These are phyloP conservation scores for Limenitis arthemis DNA, from an alignment of 2,888 invertebrate genomes.

Conservation along the genomic window DNA sequence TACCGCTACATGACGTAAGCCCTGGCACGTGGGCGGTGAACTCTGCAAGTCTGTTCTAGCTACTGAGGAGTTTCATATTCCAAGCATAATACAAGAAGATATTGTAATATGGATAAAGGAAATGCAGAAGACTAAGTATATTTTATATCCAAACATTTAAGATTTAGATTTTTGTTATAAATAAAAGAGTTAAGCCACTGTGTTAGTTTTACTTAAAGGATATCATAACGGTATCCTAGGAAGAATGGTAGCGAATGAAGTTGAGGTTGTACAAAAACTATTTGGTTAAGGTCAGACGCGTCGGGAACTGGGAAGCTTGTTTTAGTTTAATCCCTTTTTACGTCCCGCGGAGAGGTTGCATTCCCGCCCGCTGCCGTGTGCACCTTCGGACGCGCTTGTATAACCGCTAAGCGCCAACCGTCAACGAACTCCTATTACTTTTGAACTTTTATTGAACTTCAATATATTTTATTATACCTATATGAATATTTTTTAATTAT, in stretches of 20 bases:
- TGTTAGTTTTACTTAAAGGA: constrained; percentile 2
- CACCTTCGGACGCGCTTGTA: constrained; percentile 30
- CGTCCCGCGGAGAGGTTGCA: constrained; percentile 57
- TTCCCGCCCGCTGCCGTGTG: constrained; percentile 42
- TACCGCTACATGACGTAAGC: constrained; percentile 22
- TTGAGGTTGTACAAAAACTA: constrained; percentile 31
- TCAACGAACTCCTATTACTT: constrained; percentile 9
- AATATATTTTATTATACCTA: not conserved
- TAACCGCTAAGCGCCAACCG: constrained; percentile 30
- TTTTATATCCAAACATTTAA: not conserved
- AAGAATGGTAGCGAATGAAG: constrained; percentile 10
- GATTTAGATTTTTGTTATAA: not conserved
- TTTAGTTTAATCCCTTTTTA: constrained; percentile 56
- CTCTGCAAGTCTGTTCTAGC: constrained; percentile 9
- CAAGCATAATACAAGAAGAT: not conserved
- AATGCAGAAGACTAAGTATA: not conserved
- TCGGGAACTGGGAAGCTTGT: constrained; percentile 42
- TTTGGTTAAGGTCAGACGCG: constrained; percentile 51
- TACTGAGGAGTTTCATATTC: not conserved
- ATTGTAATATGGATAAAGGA: not conserved
- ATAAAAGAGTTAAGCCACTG: not conserved
- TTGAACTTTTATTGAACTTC: not conserved
- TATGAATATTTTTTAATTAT: not conserved
- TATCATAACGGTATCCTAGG: constrained; percentile 10
- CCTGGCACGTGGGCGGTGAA: constrained; percentile 20